phyloP scores from a whole-genome alignment of 1,140 invertebrate genomes.

The Eumaeus atala region DNA sequence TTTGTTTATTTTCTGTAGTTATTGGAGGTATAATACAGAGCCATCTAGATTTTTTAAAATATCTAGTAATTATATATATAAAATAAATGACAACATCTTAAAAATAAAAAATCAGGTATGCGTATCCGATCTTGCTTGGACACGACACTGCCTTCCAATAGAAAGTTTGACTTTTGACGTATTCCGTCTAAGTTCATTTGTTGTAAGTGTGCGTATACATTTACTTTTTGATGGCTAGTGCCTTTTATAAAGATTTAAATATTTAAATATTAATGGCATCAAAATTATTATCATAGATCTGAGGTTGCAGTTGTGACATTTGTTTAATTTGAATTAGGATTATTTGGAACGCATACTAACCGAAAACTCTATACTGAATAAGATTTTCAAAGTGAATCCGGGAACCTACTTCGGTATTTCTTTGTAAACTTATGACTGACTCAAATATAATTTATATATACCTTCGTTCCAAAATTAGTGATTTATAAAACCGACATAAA shows the following conservation, averaged over 20 bases:
- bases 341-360: not conserved
- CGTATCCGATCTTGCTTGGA: slow-evolving; percentile 24
- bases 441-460: not conserved
- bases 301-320: not conserved
- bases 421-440: slow-evolving; percentile 18
- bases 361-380: not conserved
- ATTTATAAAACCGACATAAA: not conserved
- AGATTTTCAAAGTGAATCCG: slow-evolving; percentile 34
- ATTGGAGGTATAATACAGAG: too few species aligned
- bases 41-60: too few species aligned
- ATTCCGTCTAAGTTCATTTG: slow-evolving; percentile 18
- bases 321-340: not conserved
- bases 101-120: not conserved
- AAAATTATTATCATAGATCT: not conserved
- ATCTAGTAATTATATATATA: too few species aligned
- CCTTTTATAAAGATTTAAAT: slow-evolving; percentile 19
- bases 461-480: not conserved
- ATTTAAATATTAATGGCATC: slow-evolving; percentile 19
- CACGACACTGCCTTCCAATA: slow-evolving; percentile 21
- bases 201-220: slow-evolving; percentile 25
- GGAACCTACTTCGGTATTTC: slow-evolving; percentile 56
- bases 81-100: too few species aligned
- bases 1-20: too few species aligned
- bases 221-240: slow-evolving; percentile 31
- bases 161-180: slow-evolving; percentile 48